Conservation (phyloP, 1,140 invertebrate species). For the Ylistrum balloti region DNA sequence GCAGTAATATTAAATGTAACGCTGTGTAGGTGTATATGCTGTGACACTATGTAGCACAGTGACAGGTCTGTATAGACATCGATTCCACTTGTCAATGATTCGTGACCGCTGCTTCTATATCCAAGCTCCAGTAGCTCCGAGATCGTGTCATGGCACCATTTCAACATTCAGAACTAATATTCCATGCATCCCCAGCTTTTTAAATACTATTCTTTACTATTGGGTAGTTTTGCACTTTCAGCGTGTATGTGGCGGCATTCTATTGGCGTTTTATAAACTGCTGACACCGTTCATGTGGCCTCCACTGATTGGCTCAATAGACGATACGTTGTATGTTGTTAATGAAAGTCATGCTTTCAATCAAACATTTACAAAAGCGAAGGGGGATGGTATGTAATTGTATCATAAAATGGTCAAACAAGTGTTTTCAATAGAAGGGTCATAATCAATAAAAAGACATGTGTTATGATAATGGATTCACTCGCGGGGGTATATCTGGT, state of each 20-base stretch:
- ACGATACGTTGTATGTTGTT: not conserved
- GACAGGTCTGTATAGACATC: not conserved
- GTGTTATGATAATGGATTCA: not conserved
- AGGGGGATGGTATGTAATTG: not conserved
- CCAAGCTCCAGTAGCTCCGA: not conserved
- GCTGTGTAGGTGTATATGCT: not conserved
- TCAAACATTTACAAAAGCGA: constrained; percentile 9
- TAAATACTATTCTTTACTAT: constrained; percentile 9
- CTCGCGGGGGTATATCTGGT: not conserved
- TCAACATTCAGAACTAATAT: not conserved
- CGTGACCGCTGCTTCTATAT: not conserved
- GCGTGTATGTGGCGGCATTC: not conserved
- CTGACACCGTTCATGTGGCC: constrained; percentile 30
- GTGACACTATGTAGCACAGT: not conserved
- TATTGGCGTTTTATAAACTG: constrained; percentile 12
- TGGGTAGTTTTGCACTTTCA: not conserved
- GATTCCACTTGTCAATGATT: not conserved
- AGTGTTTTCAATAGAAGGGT: not conserved
- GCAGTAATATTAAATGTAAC: not conserved
- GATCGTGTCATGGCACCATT: not conserved
- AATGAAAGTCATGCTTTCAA: not conserved
- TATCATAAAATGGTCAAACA: constrained; percentile 21
- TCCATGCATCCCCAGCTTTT: constrained; percentile 30
- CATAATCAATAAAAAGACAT: constrained; percentile 2
- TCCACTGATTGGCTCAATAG: not conserved